These are phyloP conservation scores for Benthosema pterotum DNA, from an alignment of 2,797 vertebrate genomes.

Conservation along the genomic window DNA sequence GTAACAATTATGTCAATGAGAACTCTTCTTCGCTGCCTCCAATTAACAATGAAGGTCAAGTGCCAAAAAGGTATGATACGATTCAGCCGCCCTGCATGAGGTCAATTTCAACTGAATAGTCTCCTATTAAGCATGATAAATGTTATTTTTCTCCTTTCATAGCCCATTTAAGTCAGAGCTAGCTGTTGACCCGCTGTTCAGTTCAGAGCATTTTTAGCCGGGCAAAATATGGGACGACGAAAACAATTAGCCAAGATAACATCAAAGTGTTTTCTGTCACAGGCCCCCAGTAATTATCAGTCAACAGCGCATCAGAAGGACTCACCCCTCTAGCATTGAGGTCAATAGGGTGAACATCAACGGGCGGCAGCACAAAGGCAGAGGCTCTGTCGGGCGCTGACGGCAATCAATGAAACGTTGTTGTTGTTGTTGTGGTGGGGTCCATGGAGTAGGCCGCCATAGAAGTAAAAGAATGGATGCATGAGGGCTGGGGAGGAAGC, in stretches of 20 bases:
- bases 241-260: constrained; percentile 51
- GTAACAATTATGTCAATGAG: constrained; percentile 61
- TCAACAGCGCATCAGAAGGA: constrained; percentile 32
- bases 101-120: constrained; percentile 79
- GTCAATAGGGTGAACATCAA: constrained; percentile 59
- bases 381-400: constrained; percentile 40
- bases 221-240: constrained; percentile 39
- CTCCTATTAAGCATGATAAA: constrained; percentile 76
- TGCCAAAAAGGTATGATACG: constrained; percentile 72
- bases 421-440: constrained; percentile 55
- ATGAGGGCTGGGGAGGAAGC: constrained; percentile 53
- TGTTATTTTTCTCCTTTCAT: constrained; percentile 75
- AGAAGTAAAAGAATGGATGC: constrained; percentile 11
- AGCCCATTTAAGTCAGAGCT: constrained; percentile 66
- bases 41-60: constrained; percentile 74
- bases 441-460: constrained; percentile 16
- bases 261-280: constrained; percentile 60
- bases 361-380: constrained; percentile 52
- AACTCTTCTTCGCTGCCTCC: constrained; percentile 68
- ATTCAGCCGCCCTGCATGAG: constrained; percentile 76
- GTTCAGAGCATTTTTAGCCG: constrained; percentile 37
- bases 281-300: constrained; percentile 52
- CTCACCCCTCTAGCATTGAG: constrained; percentile 49
- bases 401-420: constrained; percentile 66
- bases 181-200: constrained; percentile 35